phyloP scores from a whole-genome alignment of 2,888 invertebrate species.

The Philopedon plagiatum region DNA sequence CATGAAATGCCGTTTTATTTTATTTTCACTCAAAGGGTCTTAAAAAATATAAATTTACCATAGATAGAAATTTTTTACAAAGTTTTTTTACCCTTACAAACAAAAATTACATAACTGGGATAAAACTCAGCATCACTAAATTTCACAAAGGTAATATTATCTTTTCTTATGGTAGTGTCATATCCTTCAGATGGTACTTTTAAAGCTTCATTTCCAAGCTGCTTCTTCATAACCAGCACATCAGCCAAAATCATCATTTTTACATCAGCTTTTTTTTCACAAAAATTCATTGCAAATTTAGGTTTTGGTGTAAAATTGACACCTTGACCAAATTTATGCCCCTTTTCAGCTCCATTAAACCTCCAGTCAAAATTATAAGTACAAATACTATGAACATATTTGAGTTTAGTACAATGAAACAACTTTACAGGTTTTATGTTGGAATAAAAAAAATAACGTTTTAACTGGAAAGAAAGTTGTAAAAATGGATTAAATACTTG shows the following conservation, averaged over 20 bases:
- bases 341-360: constrained; percentile 34
- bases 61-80: no score
- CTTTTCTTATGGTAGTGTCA: constrained; percentile 35
- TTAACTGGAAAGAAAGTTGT: constrained; percentile 33
- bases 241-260: constrained; percentile 44
- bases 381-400: constrained; percentile 42
- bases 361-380: constrained; percentile 48
- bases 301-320: constrained; percentile 44
- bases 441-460: constrained; percentile 20
- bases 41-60: no score
- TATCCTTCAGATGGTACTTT: constrained; percentile 37
- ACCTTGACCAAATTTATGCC: constrained; percentile 40
- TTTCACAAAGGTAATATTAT: constrained; percentile 30
- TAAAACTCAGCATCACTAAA: constrained; percentile 47
- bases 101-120: constrained; percentile 43
- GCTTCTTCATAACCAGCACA: constrained; percentile 29
- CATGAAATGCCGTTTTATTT: no score
- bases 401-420: constrained; percentile 43
- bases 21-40: no score
- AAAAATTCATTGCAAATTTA: constrained; percentile 43
- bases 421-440: constrained; percentile 21
- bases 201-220: constrained; percentile 20
- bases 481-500: constrained; percentile 42
- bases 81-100: constrained; percentile 12
- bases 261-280: constrained; percentile 26